Percentiles rank a stretch among this genome's conserved stretches.
Evolutionary conservation across 2,888 invertebrate species (phyloP).

Genomic region (Pachliopta kotzebuea): DNA sequence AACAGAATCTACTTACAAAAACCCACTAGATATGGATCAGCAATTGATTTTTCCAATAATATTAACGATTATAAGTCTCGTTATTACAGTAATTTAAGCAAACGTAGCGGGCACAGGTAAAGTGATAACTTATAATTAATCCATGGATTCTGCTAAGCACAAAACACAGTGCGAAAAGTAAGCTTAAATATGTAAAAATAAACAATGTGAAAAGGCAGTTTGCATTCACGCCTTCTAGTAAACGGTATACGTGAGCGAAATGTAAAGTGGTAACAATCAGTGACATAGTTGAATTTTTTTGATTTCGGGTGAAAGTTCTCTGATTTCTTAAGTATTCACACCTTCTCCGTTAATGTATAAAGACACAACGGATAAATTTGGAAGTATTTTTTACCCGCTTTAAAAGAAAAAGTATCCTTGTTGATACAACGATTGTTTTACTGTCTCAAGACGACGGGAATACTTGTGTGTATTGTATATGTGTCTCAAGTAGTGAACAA

Average conservation of each 20-base stretch:
- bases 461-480: neutral
- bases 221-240: slow-evolving; percentile 15
- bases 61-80: no score
- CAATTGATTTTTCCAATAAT: no score
- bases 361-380: neutral
- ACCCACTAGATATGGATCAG: no score
- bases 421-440: neutral
- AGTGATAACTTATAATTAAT: no score
- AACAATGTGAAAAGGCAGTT: slow-evolving; percentile 1
- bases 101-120: no score
- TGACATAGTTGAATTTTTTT: slow-evolving; percentile 7
- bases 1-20: no score
- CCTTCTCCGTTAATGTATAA: neutral
- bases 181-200: neutral
- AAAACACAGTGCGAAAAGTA: neutral
- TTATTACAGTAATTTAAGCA: no score
- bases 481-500: no score
- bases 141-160: no score
- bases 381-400: neutral
- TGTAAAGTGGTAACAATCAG: slow-evolving; percentile 17
- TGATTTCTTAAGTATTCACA: slow-evolving; percentile 20
- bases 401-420: neutral
- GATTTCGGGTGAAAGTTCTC: no score
- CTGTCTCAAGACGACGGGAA: neutral
- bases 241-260: slow-evolving; percentile 25